phyloP scores from a whole-genome alignment of 35 echinoderm and acorn worm species.

The Apostichopus californicus region DNA sequence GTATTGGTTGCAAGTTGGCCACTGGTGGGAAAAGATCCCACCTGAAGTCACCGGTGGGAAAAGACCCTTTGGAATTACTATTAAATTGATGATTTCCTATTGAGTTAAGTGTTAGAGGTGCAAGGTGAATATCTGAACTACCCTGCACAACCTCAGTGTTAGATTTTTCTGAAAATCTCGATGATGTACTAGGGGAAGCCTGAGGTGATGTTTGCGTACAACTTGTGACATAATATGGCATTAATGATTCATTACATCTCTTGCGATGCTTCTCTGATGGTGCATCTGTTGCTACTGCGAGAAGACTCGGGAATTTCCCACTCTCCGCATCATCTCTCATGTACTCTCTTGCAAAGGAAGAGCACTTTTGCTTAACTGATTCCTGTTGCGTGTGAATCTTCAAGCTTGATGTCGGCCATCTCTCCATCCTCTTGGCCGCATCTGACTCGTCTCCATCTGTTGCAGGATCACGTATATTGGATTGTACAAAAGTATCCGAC shows the following conservation, averaged over 20 bases:
- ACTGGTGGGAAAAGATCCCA: conserved; percentile 31
- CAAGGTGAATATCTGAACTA: background rate
- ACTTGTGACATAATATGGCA: background rate
- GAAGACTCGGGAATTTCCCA: background rate
- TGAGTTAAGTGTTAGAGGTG: background rate
- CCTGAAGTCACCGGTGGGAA: conserved; percentile 3
- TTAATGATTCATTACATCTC: too few relatives aligned
- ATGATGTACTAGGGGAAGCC: background rate
- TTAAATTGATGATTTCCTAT: background rate
- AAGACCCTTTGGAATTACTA: background rate
- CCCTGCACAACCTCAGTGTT: background rate
- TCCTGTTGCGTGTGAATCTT: background rate
- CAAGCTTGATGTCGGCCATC: conserved; percentile 10
- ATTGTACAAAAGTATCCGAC: background rate
- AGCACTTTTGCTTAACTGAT: background rate
- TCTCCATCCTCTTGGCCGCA: background rate
- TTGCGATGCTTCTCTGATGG: background rate
- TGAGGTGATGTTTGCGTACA: conserved; percentile 33
- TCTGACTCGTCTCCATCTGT: background rate
- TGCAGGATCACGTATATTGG: background rate
- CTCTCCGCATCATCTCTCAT: background rate
- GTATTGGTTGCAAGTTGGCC: background rate
- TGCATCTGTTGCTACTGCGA: background rate
- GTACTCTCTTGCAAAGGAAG: background rate
- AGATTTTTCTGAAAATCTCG: background rate